phyloP scores from a whole-genome alignment of 2,113 vertebrate genomes.

The Callopanchax toddi region DNA sequence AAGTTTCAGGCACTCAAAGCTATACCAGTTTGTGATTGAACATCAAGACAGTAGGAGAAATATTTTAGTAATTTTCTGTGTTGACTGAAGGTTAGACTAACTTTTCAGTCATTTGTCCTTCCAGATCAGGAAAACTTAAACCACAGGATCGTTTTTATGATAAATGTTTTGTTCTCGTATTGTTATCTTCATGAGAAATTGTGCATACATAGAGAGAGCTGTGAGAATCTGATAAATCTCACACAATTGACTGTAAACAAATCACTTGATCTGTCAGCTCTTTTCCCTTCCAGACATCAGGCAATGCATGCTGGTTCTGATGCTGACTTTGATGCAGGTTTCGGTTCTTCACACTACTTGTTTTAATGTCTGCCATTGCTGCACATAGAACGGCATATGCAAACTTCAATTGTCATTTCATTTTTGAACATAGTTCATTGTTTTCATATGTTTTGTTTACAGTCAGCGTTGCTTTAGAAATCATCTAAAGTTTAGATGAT shows the following conservation, averaged over 20 bases:
- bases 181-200: background rate
- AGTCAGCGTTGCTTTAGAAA: too few relatives aligned
- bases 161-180: slow-evolving; percentile 7
- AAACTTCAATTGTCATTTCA: background rate
- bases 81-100: background rate
- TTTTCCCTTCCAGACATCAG: background rate
- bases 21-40: too few relatives aligned
- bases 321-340: background rate
- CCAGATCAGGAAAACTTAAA: background rate
- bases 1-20: too few relatives aligned
- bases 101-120: background rate
- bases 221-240: slow-evolving; percentile 4
- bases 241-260: slow-evolving; percentile 5
- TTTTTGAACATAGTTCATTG: background rate
- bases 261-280: background rate
- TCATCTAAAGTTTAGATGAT: too few relatives aligned
- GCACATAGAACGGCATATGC: too few relatives aligned
- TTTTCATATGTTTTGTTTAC: too few relatives aligned
- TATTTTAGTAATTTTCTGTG: too few relatives aligned
- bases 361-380: background rate
- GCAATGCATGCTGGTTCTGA: background rate
- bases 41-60: too few relatives aligned
- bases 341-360: background rate
- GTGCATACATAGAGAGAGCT: background rate
- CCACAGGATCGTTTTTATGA: background rate